phyloP scores from a whole-genome alignment of 2,888 invertebrate species.

The Lapara coniferarum region DNA sequence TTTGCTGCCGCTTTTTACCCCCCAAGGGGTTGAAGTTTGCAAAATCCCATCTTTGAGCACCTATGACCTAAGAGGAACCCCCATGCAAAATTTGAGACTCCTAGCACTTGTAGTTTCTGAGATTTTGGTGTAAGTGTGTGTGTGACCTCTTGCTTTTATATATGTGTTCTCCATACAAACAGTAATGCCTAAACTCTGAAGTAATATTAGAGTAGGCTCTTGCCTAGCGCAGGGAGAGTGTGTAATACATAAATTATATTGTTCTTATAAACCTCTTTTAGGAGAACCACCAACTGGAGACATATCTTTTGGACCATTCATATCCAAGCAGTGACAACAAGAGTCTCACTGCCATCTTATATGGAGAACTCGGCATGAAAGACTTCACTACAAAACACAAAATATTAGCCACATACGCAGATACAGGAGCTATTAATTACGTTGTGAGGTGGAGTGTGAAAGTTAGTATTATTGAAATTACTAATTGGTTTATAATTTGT shows the following conservation, averaged over 20 bases:
- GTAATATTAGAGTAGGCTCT: no score
- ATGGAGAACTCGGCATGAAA: constrained; percentile 93
- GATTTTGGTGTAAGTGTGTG: no score
- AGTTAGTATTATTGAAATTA: constrained; percentile 66
- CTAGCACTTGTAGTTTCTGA: no score
- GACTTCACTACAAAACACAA: constrained; percentile 90
- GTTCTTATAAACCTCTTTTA: constrained; percentile 43
- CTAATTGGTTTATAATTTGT: background rate
- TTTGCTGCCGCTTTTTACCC: no score
- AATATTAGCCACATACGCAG: constrained; percentile 86
- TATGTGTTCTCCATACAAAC: no score
- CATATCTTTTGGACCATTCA: constrained; percentile 92
- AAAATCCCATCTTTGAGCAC: no score
- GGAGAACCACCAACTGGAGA: constrained; percentile 77
- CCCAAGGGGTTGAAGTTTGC: no score
- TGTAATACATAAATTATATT: background rate
- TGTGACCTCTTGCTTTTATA: no score
- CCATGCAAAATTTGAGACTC: no score
- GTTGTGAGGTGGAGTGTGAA: constrained; percentile 93
- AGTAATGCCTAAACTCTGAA: no score
- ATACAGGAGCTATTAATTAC: constrained; percentile 90
- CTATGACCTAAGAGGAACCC: no score
- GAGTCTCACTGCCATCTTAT: constrained; percentile 89
- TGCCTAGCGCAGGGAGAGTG: no score
- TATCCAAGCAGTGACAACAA: constrained; percentile 90